Evolutionary conservation across 2,113 vertebrate genomes (phyloP).

Genomic region (Athene cunicularia): DNA sequence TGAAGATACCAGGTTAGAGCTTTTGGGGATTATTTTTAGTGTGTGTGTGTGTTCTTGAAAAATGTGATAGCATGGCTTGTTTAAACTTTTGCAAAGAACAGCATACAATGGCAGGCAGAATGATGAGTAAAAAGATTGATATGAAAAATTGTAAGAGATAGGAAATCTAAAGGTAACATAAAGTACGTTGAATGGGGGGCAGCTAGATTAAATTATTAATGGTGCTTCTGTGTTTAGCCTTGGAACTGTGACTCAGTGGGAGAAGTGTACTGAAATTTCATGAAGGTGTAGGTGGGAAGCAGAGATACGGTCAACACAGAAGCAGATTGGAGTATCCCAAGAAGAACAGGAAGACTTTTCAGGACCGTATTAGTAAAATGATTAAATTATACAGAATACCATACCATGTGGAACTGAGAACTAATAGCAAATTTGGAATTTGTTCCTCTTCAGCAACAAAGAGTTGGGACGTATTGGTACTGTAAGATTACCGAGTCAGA

Average conservation of each 20-base stretch:
- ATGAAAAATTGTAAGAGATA: background rate
- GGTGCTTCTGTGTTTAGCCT: background rate
- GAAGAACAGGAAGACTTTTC: background rate
- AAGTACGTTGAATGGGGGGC: rapidly evolving
- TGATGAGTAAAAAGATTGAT: background rate
- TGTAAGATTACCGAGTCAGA: background rate
- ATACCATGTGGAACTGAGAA: background rate
- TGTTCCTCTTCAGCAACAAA: background rate
- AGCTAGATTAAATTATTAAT: background rate
- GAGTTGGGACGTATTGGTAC: background rate
- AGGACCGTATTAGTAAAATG: background rate
- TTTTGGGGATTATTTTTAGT: background rate
- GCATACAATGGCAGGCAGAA: background rate
- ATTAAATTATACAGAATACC: background rate
- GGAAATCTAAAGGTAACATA: background rate
- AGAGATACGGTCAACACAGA: background rate
- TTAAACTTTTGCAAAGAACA: background rate
- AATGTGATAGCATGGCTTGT: background rate
- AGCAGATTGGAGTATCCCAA: background rate
- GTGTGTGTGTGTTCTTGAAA: background rate
- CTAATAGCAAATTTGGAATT: background rate
- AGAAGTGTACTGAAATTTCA: rapidly evolving
- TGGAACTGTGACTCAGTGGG: background rate
- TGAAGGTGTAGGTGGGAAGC: background rate
- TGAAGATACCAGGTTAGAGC: background rate